A percentile compares a stretch with the other conserved stretches of the same genome.
Conservation (phyloP, 2,113 vertebrate species). For the Zootoca vivipara region DNA sequence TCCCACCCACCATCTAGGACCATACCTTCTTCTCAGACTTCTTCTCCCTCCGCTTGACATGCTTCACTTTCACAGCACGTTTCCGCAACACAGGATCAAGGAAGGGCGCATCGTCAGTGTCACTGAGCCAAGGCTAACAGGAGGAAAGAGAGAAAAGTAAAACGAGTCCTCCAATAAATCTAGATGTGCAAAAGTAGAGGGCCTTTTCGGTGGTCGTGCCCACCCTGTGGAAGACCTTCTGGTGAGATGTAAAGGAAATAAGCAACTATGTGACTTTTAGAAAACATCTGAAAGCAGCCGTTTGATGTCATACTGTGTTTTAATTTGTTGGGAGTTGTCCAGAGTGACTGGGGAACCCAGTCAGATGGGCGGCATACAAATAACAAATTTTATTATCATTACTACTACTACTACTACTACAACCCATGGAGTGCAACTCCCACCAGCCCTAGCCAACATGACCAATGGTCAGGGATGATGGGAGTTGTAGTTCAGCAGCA, state of each 20-base stretch:
- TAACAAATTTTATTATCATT: too few species aligned
- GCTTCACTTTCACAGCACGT: conserved; percentile 93
- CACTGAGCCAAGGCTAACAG: conserved; percentile 85
- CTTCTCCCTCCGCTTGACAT: conserved; percentile 92
- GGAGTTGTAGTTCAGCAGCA: neutral
- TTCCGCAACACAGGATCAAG: conserved; percentile 88
- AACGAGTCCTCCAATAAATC: neutral
- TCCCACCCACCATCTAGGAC: neutral
- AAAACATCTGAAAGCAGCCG: too few species aligned
- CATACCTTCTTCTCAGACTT: conserved; percentile 90
- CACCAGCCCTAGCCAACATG: neutral
- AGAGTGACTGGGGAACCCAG: too few species aligned
- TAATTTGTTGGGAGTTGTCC: too few species aligned
- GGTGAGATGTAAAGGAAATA: too few species aligned
- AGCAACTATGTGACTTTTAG: too few species aligned
- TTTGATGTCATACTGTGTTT: too few species aligned
- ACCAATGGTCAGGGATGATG: neutral
- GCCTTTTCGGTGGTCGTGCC: too few species aligned
- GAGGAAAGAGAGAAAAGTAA: neutral
- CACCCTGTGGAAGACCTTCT: too few species aligned
- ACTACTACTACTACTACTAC: too few species aligned
- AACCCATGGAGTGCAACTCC: neutral
- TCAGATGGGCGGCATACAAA: too few species aligned
- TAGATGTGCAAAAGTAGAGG: neutral
- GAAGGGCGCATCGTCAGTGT: conserved; percentile 83